Evolutionary conservation across 1,140 invertebrate genomes (phyloP), one percentile per base, ranked within the genome.

Genomic region (Drosophila mauritiana): DNA sequence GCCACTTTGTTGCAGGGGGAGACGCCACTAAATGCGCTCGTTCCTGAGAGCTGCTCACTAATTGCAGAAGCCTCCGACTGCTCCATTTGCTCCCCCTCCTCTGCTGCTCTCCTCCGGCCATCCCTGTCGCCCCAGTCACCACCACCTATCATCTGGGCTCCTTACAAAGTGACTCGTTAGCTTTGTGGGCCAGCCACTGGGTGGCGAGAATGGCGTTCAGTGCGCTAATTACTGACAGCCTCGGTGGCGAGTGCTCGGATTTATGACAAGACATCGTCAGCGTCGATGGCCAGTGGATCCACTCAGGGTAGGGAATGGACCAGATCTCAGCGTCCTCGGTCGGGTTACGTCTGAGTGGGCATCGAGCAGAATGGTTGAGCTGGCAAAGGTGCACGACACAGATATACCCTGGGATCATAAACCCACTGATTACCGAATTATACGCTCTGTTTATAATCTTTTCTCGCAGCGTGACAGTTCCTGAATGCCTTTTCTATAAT

Each of bases 121-220:
- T 22, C 20, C 34, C 34, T 1, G 34, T 15, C 15, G 15, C 17
- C 42, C 10, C 17, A 10, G n/a, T 59, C 13, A 11, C 22, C 27
- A 31, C 7, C 27, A 43, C 46, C 61, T 42, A 55, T 62, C 80
- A 69, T 72, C 64, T 64, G 54, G 54, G 34, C 82, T 82, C 63
- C 83, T 85, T 86, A 75, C 82, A 86, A 77, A 86, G 76, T 79
- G 83, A 79, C 80, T 83, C 84, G 83, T 89, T 86, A 89, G 84
- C 67, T 72, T 81, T 81, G 77, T 73, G 59, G 83, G 42, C 22
- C 43, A 59, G 48, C 45, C 37, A 34, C 40, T 37, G 56, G 57
- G 61, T 42, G 40, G 45, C 36, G 36, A 36, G 43, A 45, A 48
- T 69, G 73, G 68, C 78, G 63, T 80, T 78, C 82, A 82, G 73